Percentiles rank a stretch among this genome's conserved stretches.
phyloP scores from a whole-genome alignment of 1,140 invertebrate genomes.

The Euura saliciscinereae region DNA sequence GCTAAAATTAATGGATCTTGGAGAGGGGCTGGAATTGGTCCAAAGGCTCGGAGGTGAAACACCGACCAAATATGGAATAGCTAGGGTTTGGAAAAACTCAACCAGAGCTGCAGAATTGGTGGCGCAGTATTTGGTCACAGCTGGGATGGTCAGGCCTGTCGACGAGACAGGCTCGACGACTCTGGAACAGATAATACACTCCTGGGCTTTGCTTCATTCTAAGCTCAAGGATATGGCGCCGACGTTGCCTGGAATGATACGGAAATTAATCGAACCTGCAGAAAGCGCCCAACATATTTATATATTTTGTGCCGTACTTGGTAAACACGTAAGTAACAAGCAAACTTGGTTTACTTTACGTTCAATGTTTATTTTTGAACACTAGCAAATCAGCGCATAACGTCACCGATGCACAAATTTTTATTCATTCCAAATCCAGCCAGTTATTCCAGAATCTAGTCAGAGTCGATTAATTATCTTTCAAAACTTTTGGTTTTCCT shows the following conservation, averaged over 20 bases:
- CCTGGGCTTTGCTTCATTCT: slow-evolving; percentile 54
- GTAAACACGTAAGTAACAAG: slow-evolving; percentile 60
- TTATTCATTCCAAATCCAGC: too few species aligned
- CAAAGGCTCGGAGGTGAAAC: slow-evolving; percentile 56
- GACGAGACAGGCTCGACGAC: slow-evolving; percentile 59
- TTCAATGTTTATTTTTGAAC: too few species aligned
- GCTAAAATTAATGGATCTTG: slow-evolving; percentile 60
- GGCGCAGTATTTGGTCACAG: slow-evolving; percentile 59
- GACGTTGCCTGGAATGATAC: slow-evolving; percentile 56
- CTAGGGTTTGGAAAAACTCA: slow-evolving; percentile 60
- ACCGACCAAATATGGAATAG: slow-evolving; percentile 56
- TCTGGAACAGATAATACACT: slow-evolving; percentile 58
- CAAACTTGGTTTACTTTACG: slow-evolving; percentile 14
- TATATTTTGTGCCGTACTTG: slow-evolving; percentile 62
- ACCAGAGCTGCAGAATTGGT: slow-evolving; percentile 59
- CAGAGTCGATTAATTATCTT: too few species aligned
- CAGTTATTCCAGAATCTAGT: too few species aligned
- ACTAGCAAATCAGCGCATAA: too few species aligned
- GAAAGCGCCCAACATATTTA: slow-evolving; percentile 66
- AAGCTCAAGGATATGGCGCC: slow-evolving; percentile 53
- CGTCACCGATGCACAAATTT: too few species aligned
- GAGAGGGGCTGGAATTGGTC: slow-evolving; percentile 55
- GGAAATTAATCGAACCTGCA: slow-evolving; percentile 63
- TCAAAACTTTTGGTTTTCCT: too few species aligned
- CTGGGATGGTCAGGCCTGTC: slow-evolving; percentile 60